Conservation (phyloP, 2,113 vertebrate species). For the Mesoclemmys tuberculata region DNA sequence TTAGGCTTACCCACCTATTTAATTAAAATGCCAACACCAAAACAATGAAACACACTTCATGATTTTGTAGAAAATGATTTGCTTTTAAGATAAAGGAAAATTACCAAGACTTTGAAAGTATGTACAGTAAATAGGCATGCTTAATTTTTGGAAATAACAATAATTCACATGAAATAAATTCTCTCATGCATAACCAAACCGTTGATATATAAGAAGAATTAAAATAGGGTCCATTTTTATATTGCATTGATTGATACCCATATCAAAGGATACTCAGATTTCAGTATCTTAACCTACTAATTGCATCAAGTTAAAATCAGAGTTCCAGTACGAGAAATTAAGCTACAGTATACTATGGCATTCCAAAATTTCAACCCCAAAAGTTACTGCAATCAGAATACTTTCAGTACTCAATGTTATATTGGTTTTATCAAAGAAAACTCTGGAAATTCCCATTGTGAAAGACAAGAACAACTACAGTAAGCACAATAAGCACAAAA, state of each 20-base stretch:
- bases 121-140: background rate
- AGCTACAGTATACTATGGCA: background rate
- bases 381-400: background rate
- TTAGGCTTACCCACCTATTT: background rate
- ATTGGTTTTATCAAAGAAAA: background rate
- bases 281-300: background rate
- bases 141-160: background rate
- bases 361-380: background rate
- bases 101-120: background rate
- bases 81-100: background rate
- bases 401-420: background rate
- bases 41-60: background rate
- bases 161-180: background rate
- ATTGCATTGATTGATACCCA: background rate
- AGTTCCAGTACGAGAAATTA: background rate
- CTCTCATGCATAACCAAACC: background rate
- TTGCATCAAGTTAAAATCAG: background rate
- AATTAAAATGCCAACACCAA: background rate
- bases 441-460: background rate
- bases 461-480: background rate
- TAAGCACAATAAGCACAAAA: background rate
- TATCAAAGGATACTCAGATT: background rate
- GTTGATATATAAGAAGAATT: background rate
- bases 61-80: background rate
- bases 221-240: background rate